Base-by-base conservation (phyloP, 1,140 invertebrate genomes). In the Pissodes strobi region DNA sequence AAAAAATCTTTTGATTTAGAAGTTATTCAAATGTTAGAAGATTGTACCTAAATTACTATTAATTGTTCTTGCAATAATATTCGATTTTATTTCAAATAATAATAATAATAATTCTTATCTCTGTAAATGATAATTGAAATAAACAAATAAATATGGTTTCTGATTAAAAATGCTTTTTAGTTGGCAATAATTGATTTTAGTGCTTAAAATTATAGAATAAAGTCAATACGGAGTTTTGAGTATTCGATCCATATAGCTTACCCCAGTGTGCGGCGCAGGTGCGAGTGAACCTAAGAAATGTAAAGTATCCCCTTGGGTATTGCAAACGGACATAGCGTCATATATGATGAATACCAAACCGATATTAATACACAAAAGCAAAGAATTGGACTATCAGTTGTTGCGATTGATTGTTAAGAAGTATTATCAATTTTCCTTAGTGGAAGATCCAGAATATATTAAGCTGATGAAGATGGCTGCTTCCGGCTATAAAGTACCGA, bases 341-440 rank as follows among this genome's bases (percentile, higher is more conserved):
- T 43, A 43, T 43, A 6, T 43, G 39, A 43, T 5, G 39, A 43
- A 5, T 17, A 43, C 39, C 39, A 43, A 49, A 49, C 53, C 13
- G 13, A 18, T 56, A 23, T 56, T 34, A 9, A 17, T 30, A 56
- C 27, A 39, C 39, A 56, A 56, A 34, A 34, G 30, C 17, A 38
- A 56, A 38, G 30, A 56, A 56, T 34, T 56, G 9, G 53, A 56
- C 30, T 9, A n/a, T 22, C 53, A 56, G 30, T 39, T 56, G 30
- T 41, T 56, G 17, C 12, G 30, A 21, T 38, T 56, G 53, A 56
- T 56, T 39, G 37, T 56, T 8, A 56, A 56, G 18, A 17, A 19
- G 21, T 56, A 56, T 56, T 41, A 56, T 19, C 53, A 27, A 5
- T 56, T 57, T 23, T 57, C 55, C 17, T 38, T 57, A 23, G 55